Conservation (phyloP, 2,113 vertebrate genomes). For the Etia nguti region DNA sequence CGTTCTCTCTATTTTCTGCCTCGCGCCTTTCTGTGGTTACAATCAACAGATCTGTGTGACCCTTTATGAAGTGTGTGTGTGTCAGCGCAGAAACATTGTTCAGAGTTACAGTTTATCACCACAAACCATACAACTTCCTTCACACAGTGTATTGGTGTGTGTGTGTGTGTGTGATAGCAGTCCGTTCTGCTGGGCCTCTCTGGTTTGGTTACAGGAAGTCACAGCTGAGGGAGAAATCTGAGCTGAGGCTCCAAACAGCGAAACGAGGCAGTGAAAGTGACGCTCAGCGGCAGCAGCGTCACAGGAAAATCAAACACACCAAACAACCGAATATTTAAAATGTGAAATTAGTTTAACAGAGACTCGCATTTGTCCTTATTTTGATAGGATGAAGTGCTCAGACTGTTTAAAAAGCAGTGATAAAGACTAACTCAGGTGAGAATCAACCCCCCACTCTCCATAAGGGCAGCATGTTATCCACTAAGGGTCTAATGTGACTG, state of each 20-base stretch:
- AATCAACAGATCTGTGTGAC: conserved; percentile 46
- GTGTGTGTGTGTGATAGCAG: neutral
- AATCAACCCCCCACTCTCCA: neutral
- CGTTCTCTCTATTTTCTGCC: conserved; percentile 53
- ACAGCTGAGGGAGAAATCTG: conserved; percentile 20
- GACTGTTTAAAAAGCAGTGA: neutral
- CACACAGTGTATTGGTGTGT: neutral
- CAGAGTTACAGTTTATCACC: conserved; percentile 24
- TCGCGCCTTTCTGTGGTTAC: conserved; percentile 32
- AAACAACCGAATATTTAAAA: neutral
- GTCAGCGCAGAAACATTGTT: conserved; percentile 29
- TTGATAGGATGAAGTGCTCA: neutral
- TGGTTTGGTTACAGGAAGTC: conserved; percentile 46
- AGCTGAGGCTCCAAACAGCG: neutral
- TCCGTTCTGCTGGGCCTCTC: neutral
- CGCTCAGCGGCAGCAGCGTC: neutral
- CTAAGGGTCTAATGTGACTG: neutral
- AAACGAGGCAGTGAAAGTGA: neutral
- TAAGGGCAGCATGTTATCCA: accelerated
- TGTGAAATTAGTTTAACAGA: neutral
- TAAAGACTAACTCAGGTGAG: neutral
- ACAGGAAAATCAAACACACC: neutral
- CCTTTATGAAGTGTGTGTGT: conserved; percentile 18
- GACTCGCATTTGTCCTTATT: neutral
- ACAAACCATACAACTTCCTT: conserved; percentile 54